phyloP scores from a whole-genome alignment of 2,888 invertebrate genomes.

The Macrosoma leucophasiata region DNA sequence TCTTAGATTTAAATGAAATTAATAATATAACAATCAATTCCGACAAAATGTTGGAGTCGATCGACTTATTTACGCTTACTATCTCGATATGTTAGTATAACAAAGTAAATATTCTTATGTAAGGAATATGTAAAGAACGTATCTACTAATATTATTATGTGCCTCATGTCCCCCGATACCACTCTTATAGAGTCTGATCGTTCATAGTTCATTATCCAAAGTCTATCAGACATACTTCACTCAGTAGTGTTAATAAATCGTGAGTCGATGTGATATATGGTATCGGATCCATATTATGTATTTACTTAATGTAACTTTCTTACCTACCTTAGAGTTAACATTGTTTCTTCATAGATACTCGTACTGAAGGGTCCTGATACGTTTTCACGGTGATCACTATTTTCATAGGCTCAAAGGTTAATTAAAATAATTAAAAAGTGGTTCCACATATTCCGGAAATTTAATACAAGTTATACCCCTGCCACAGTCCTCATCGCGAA shows the following conservation, averaged over 20 bases:
- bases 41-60: constrained; percentile 46
- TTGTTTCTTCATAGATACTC: constrained; percentile 55
- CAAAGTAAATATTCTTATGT: constrained; percentile 57
- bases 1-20: constrained; percentile 13
- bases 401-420: too few species aligned
- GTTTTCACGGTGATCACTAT: constrained; percentile 44
- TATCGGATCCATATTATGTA: constrained; percentile 51
- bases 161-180: constrained; percentile 58
- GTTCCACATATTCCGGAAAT: too few species aligned
- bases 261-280: constrained; percentile 36
- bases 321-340: constrained; percentile 40
- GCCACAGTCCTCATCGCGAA: constrained; percentile 46
- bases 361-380: too few species aligned
- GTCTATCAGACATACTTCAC: too few species aligned
- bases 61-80: constrained; percentile 69
- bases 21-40: constrained; percentile 32
- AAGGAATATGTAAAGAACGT: constrained; percentile 51
- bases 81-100: constrained; percentile 66
- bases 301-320: constrained; percentile 37
- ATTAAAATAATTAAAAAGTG: too few species aligned
- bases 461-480: constrained; percentile 12
- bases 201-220: too few species aligned
- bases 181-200: too few species aligned
- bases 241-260: too few species aligned
- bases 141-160: constrained; percentile 55